Evolutionary conservation across 2,797 vertebrate genomes (phyloP).

Genomic region (Macroramphosus scolopax): DNA sequence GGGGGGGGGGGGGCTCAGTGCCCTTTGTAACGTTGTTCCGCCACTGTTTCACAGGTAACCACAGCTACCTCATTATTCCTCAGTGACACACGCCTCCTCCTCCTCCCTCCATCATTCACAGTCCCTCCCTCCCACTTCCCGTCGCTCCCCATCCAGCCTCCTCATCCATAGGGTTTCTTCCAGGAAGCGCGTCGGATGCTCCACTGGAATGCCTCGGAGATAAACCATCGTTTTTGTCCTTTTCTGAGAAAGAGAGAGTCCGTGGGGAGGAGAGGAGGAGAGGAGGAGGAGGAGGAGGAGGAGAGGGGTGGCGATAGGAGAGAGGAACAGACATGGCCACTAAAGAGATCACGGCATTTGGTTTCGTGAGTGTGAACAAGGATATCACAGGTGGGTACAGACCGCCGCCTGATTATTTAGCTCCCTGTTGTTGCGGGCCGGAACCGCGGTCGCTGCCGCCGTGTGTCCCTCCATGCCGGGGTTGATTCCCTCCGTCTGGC

Average conservation of each 20-base stretch:
- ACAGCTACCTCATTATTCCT: conserved; percentile 37
- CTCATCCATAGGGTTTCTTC: conserved; percentile 54
- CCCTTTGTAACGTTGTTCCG: background rate
- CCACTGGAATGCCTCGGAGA: conserved; percentile 67
- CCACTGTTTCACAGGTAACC: conserved; percentile 41
- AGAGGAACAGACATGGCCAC: conserved; percentile 78
- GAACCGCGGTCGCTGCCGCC: conserved; percentile 7
- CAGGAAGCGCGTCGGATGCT: conserved; percentile 61
- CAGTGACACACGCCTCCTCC: conserved; percentile 35
- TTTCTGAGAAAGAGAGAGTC: conserved; percentile 43
- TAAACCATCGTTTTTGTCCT: conserved; percentile 51
- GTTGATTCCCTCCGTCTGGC: conserved; percentile 30
- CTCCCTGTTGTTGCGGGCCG: conserved; percentile 16
- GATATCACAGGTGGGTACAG: conserved; percentile 80
- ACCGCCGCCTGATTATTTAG: conserved; percentile 10
- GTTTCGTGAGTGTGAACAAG: conserved; percentile 75
- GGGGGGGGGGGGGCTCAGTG: too few relatives aligned
- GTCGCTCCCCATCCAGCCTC: conserved; percentile 40
- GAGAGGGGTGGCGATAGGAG: conserved; percentile 39
- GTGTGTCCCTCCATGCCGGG: conserved; percentile 26
- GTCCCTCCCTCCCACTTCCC: conserved; percentile 26
- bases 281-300: conserved; percentile 28
- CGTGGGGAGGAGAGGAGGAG: conserved; percentile 14
- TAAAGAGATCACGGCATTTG: conserved; percentile 74
- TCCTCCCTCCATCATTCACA: conserved; percentile 32